Percentiles rank a stretch among this genome's conserved stretches.
Conservation (phyloP, 2,113 vertebrate species). For the Toxostoma redivivum region DNA sequence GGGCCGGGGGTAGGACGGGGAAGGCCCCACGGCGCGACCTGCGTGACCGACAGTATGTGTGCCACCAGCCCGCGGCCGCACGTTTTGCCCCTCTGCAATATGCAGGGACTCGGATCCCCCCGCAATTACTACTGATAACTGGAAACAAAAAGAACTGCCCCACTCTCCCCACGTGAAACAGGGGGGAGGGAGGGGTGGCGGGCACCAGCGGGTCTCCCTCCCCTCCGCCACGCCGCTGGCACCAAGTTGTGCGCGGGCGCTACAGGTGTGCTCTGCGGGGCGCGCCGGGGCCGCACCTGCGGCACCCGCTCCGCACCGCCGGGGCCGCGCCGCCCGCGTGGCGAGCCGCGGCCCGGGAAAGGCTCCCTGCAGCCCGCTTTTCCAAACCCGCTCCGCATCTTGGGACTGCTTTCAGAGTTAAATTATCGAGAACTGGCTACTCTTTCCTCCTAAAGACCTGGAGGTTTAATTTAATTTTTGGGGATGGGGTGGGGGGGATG, state of each 20-base stretch:
- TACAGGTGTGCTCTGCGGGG: conserved; percentile 39
- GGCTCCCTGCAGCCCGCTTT: background rate
- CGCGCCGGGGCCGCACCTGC: background rate
- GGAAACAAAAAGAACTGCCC: background rate
- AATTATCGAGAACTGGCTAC: background rate
- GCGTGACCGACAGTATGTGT: background rate
- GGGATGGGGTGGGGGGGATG: too few species aligned
- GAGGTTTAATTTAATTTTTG: too few species aligned
- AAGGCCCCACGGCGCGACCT: background rate
- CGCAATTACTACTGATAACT: accelerated
- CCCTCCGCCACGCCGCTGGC: background rate
- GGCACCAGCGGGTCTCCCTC: background rate
- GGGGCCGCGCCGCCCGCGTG: background rate
- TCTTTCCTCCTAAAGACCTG: too few species aligned
- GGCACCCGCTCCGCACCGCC: background rate
- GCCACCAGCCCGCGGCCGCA: background rate
- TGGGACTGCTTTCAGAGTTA: background rate
- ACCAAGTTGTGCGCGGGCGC: background rate
- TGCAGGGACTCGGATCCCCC: background rate
- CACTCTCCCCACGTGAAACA: background rate
- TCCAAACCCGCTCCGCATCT: background rate
- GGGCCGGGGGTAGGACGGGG: background rate
- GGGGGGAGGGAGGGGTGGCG: too few species aligned
- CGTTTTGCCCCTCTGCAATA: too few species aligned
- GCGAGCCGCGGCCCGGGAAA: background rate